These are phyloP conservation scores for Lepus townsendii DNA, from an alignment of 2,797 vertebrate species.

Conservation along the genomic window DNA sequence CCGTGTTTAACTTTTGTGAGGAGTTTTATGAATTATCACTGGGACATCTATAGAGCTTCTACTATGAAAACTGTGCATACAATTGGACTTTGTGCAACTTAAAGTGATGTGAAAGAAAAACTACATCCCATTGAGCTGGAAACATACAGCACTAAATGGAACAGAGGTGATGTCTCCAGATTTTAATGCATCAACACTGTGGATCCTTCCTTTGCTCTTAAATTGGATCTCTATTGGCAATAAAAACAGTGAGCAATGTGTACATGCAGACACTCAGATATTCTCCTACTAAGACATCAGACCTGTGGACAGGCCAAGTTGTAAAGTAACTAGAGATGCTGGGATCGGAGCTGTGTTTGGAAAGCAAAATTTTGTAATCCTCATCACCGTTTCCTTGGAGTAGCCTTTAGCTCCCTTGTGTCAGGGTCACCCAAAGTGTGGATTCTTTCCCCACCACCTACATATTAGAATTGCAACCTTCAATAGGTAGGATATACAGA, in stretches of 20 bases:
- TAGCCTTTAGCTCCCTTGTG: not conserved
- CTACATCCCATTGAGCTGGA: slow-evolving; percentile 33
- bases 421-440: not conserved
- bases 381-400: not conserved
- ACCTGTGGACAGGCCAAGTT: not conserved
- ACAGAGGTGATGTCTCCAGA: slow-evolving; percentile 26
- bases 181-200: slow-evolving; percentile 14
- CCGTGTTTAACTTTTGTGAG: slow-evolving; percentile 45
- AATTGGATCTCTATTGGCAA: not conserved
- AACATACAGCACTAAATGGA: slow-evolving; percentile 24
- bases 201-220: not conserved
- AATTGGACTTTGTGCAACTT: slow-evolving; percentile 19
- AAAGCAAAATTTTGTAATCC: not conserved
- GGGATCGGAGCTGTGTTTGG: not conserved
- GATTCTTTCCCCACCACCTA: not conserved
- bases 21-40: slow-evolving; percentile 34
- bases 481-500: no score
- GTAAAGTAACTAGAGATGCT: not conserved
- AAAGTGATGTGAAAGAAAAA: slow-evolving; percentile 23
- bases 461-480: not conserved
- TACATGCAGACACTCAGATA: not conserved
- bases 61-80: not conserved
- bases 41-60: slow-evolving; percentile 44
- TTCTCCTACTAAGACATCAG: not conserved
- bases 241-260: not conserved